Base-by-base conservation (phyloP, 2,113 vertebrate genomes). In the Anoplopoma fimbria region DNA sequence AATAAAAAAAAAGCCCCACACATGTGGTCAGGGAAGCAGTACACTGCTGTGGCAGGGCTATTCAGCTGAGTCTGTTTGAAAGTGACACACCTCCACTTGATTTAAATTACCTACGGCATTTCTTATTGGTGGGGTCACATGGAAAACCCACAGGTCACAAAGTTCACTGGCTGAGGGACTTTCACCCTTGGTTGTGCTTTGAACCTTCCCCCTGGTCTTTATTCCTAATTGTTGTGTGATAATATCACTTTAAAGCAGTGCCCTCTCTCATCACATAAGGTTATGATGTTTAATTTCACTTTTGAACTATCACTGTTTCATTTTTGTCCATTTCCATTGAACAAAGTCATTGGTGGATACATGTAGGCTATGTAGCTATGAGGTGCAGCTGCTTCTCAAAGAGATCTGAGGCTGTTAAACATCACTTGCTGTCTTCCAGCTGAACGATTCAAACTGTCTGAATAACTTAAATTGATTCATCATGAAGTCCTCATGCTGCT, bases 81-180 rank as follows among this genome's bases (percentile, higher is more conserved):
- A 93, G 93, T 82, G 93, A 94, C 95, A 91, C 94, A 92, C 92
- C 90, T 91, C 93, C 91, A 87, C 94, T 96, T 95, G 94, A 95
- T 92, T 94, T 91, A 92, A 94, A 95, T 97, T 95, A 96, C 93
- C 92, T 31, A 79, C 88, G 91, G 90, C 93, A 81, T 92, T 93
- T 93, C 90, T 93, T 93, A 91, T 94, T 95, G 92, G 92, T 90
- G 92, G 88, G 92, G 93, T 95, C 93, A 93, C 74, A 64, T 83
- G 79, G 75, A 85, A 93, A 91, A 74, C 86, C 84, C 65, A 75
- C 69, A 90, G 94, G 91, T 93, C 92, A 93, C 67, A 76, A 86
- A 87, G 90, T 90, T 91, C 92, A 91, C 81, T 76, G 69, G 78
- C 86, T 80, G 57, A 60, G 83, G 75, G 89, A 85, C 82, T 85